Base-by-base conservation (phyloP, 53 echinoderm and acorn worm genomes). In the Crossaster papposus region DNA sequence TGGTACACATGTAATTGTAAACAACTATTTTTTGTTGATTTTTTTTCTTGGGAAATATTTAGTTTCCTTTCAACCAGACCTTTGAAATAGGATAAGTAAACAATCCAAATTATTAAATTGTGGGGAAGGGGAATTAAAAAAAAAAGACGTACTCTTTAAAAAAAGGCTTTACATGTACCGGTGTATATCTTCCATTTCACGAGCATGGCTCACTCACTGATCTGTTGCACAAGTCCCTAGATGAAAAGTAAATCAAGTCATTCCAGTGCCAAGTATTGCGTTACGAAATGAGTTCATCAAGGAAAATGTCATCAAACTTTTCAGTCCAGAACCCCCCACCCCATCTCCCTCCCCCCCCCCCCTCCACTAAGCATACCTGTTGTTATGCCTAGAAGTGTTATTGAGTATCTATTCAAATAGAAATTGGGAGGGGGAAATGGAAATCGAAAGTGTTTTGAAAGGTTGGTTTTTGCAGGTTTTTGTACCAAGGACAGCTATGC, bases 271-370 rank as follows among this genome's bases (percentile, higher is more conserved):
- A 58, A 11, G 58, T 20, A 20, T 20, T 58, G 58, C 15, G 17
- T 58, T 58, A 58, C 58, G 2, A 52, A 58, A 58, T 18, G 58
- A 20, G 58, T 20, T 58, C 58, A 58, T 17, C 28, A 20, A 28
- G 13, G 36, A 73, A 44, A 28, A 73, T 73, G 74, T 73, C 74
- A 73, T 73, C 74, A 73, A 73, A 73, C 74, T 73, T 73, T 73
- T 33, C 31, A 4, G 34, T 35, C 36, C 28, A 26, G n/a, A 4
- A 3, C 23, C 18, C 20, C 18, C 23, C 15, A 64, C 15, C 11
- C 18, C 23, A n/a, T n/a, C n/a, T n/a, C n/a, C n/a, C n/a, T n/a
- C n/a, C 64, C 15, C 23, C 3, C 24, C 24, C 24, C 68, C 28
- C 11, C 10, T 68, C 28, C 3, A 24, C 2, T 23, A 1, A 11